Percentiles rank a stretch among this genome's conserved stretches.
These are phyloP conservation scores for Lerista edwardsae DNA, from an alignment of 2,797 vertebrate species.

Conservation along the genomic window DNA sequence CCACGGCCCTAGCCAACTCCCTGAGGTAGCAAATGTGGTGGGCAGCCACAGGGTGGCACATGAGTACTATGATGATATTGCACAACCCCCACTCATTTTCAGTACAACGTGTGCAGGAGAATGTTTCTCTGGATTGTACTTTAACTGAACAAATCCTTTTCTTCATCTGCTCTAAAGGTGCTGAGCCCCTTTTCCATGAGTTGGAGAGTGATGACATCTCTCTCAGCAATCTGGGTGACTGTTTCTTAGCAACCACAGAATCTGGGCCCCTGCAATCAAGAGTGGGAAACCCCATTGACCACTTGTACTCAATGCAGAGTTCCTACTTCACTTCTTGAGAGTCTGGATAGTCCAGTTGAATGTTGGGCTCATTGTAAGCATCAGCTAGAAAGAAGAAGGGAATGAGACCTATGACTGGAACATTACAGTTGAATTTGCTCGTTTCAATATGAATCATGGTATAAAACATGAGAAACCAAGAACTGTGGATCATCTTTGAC, in stretches of 20 bases:
- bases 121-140: background rate
- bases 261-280: conserved; percentile 80
- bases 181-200: conserved; percentile 86
- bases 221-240: conserved; percentile 86
- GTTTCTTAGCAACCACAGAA: conserved; percentile 83
- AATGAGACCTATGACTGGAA: background rate
- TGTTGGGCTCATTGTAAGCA: background rate
- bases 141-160: background rate
- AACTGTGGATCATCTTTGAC: background rate
- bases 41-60: no score
- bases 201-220: conserved; percentile 87
- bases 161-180: conserved; percentile 78
- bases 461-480: background rate
- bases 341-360: fast-evolving
- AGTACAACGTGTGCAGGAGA: no score
- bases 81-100: background rate
- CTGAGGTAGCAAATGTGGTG: no score
- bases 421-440: background rate
- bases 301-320: conserved; percentile 98
- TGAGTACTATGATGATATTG: background rate
- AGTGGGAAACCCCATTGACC: conserved; percentile 93
- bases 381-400: conserved; percentile 23
- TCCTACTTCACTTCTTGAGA: conserved; percentile 96
- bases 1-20: no score
- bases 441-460: background rate